Percentiles rank a stretch among this genome's conserved stretches.
Conservation (phyloP, 2,888 invertebrate species). For the Agriotes lineatus region DNA sequence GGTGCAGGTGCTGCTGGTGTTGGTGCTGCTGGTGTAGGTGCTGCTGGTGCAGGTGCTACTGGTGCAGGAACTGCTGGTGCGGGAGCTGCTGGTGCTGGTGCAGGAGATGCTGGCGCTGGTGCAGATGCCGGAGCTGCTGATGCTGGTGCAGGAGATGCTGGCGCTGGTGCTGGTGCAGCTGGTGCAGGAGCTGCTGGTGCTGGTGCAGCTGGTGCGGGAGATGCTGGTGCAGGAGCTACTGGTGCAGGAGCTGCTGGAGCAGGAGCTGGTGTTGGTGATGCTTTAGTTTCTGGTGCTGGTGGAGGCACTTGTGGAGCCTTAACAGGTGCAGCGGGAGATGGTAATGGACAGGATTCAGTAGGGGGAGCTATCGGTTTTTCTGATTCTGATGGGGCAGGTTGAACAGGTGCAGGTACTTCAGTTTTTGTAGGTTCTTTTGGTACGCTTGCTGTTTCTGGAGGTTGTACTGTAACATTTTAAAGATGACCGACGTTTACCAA, state of each 20-base stretch:
- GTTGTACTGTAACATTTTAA: conserved; percentile 8
- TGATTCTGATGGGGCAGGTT: background rate
- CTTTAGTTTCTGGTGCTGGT: background rate
- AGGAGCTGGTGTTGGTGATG: background rate
- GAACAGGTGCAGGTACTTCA: background rate
- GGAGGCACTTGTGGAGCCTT: background rate
- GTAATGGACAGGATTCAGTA: background rate
- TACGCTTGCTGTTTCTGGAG: background rate
- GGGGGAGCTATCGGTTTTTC: background rate
- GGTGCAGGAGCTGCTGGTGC: background rate
- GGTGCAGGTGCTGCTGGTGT: background rate
- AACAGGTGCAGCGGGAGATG: background rate
- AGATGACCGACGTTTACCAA: too few relatives aligned
- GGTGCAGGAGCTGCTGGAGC: background rate
- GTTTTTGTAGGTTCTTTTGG: background rate
- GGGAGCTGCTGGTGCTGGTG: background rate
- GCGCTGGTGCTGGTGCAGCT: background rate
- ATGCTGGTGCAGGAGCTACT: background rate
- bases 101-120: background rate
- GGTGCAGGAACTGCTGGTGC: conserved; percentile 3
- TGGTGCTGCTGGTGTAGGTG: background rate
- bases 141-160: background rate
- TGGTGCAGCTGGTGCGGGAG: background rate
- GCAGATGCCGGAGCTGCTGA: background rate
- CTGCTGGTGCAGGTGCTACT: background rate